Evolutionary conservation across 2,797 vertebrate genomes (phyloP).

Genomic region (Microctenopoma steveboyesi): DNA sequence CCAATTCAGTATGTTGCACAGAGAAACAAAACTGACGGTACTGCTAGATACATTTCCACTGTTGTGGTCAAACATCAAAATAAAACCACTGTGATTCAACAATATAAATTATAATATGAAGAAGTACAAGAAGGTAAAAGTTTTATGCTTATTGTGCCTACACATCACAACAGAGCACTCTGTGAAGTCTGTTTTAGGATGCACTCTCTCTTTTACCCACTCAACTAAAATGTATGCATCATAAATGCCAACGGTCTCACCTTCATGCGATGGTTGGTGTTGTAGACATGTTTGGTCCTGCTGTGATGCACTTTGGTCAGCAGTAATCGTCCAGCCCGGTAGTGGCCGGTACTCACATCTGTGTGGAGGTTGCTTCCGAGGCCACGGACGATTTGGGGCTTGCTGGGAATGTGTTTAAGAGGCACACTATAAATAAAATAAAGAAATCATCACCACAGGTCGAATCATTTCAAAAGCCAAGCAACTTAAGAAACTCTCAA

Average conservation of each 20-base stretch:
- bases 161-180: not conserved
- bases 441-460: not conserved
- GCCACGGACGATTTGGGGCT: conserved; percentile 92
- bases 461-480: not conserved
- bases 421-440: conserved; percentile 83
- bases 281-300: conserved; percentile 90
- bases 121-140: not conserved
- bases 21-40: not conserved
- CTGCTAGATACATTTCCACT: not conserved
- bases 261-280: conserved; percentile 89
- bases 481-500: not conserved
- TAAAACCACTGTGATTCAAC: not conserved
- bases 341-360: conserved; percentile 89
- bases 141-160: not conserved
- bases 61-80: not conserved
- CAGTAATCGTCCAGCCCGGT: conserved; percentile 89
- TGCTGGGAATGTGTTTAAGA: conserved; percentile 94
- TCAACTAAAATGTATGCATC: not conserved
- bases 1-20: not conserved
- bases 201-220: not conserved
- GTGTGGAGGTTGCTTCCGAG: conserved; percentile 86
- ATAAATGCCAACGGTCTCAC: conserved; percentile 69
- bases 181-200: not conserved
- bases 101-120: not conserved
- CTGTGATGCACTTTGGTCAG: conserved; percentile 92